A percentile compares a stretch with the other conserved stretches of the same genome.
Conservation (phyloP, 2,888 invertebrate species). For the Agapostemon virescens region DNA sequence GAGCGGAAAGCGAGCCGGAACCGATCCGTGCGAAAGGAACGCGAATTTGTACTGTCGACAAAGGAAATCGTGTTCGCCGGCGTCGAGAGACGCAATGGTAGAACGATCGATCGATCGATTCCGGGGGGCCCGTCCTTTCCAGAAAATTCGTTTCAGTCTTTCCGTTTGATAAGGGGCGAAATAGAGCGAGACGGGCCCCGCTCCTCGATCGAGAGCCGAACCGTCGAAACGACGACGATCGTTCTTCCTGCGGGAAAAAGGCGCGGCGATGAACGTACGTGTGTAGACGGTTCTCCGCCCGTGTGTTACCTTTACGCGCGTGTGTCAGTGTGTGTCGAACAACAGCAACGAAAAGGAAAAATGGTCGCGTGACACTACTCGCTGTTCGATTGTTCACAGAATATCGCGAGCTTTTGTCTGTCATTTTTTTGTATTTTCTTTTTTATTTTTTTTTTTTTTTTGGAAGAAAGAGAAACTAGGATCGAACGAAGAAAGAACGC, state of each 20-base stretch:
- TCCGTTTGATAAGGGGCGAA: conserved; percentile 56
- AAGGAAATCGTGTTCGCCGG: conserved; percentile 54
- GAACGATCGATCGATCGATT: conserved; percentile 23
- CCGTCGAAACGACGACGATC: conserved; percentile 13
- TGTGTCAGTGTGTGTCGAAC: conserved; percentile 63
- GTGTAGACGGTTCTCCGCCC: conserved; percentile 32
- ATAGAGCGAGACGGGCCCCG: conserved; percentile 57
- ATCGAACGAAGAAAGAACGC: background rate
- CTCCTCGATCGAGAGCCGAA: conserved; percentile 43
- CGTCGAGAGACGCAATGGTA: conserved; percentile 48
- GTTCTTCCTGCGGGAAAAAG: conserved; percentile 10
- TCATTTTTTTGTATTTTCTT: no score
- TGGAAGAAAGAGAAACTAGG: background rate
- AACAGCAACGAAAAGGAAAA: conserved; percentile 17
- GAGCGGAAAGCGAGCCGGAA: background rate
- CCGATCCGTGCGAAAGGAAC: conserved; percentile 34
- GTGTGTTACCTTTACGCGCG: conserved; percentile 52
- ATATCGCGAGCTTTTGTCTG: conserved; percentile 22
- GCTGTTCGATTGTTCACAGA: conserved; percentile 66
- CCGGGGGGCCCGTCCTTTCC: conserved; percentile 57
- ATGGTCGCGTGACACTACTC: conserved; percentile 18
- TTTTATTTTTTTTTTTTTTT: no score
- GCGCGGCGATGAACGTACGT: conserved; percentile 18
- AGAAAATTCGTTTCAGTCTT: conserved; percentile 71
- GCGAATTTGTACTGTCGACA: conserved; percentile 66